Evolutionary conservation across 2,797 vertebrate species (phyloP).

Genomic region (Adrianichthys oophorus): DNA sequence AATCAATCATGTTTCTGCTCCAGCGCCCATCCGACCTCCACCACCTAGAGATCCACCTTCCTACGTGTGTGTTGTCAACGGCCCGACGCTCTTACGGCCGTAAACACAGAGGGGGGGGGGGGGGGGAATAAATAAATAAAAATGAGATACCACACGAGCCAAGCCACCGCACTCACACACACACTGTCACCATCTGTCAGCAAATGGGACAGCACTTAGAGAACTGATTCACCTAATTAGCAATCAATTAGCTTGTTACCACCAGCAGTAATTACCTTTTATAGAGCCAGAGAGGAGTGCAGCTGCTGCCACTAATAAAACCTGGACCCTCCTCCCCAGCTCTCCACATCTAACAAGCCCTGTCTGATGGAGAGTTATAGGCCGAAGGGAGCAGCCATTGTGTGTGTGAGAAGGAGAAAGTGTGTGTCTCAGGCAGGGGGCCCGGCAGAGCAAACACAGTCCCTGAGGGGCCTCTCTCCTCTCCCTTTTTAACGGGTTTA

Average conservation of each 20-base stretch:
- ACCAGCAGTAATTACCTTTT: conserved; percentile 99
- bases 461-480: conserved; percentile 80
- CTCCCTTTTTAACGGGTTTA: conserved; percentile 82
- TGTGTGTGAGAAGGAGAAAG: conserved; percentile 31
- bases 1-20: conserved; percentile 86
- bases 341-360: conserved; percentile 74
- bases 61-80: background rate
- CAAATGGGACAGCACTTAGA: conserved; percentile 87
- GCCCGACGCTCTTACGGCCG: conserved; percentile 4
- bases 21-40: conserved; percentile 78
- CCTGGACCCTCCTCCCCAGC: conserved; percentile 77
- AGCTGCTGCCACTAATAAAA: conserved; percentile 98
- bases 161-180: conserved; percentile 13
- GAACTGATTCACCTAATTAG: conserved; percentile 99
- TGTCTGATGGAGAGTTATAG: conserved; percentile 86
- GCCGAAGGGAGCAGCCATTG: conserved; percentile 47
- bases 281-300: conserved; percentile 92
- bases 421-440: conserved; percentile 55
- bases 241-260: conserved; percentile 99
- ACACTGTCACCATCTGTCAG: conserved; percentile 86
- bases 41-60: conserved; percentile 11
- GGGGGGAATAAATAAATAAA: background rate
- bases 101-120: background rate
- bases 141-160: background rate
- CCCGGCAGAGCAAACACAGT: conserved; percentile 79